Percentiles rank a stretch among this genome's conserved stretches.
phyloP scores from a whole-genome alignment of 2,888 invertebrate species.

The Agriopis aurantiaria region DNA sequence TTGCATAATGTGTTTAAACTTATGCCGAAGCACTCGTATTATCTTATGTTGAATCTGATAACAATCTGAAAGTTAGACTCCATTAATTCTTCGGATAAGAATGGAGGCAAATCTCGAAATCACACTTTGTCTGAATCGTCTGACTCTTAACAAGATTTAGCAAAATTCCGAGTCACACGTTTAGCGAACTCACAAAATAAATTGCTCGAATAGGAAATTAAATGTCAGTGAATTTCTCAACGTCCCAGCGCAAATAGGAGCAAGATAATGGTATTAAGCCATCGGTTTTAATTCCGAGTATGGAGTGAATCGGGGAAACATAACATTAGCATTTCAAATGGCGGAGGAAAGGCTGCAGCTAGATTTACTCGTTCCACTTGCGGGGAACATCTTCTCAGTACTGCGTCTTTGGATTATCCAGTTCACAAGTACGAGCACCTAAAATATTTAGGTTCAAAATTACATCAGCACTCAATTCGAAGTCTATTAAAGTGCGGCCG shows the following conservation, averaged over 20 bases:
- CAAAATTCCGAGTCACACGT: conserved; percentile 44
- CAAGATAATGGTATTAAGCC: conserved; percentile 59
- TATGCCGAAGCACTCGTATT: not conserved
- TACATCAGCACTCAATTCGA: not conserved
- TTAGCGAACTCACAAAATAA: conserved; percentile 40
- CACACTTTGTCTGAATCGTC: conserved; percentile 33
- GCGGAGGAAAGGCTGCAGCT: conserved; percentile 29
- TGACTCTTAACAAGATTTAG: conserved; percentile 39
- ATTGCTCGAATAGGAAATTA: conserved; percentile 48
- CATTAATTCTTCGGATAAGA: conserved; percentile 23
- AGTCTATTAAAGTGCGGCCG: too few relatives aligned
- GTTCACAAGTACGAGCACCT: not conserved
- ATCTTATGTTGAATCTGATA: conserved; percentile 7
- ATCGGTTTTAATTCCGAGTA: conserved; percentile 59
- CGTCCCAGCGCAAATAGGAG: conserved; percentile 45
- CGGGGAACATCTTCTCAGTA: conserved; percentile 3
- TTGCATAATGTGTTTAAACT: not conserved
- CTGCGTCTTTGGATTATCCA: not conserved
- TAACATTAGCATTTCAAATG: conserved; percentile 67
- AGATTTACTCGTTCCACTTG: conserved; percentile 34
- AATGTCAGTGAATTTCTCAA: conserved; percentile 48
- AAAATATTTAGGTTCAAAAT: not conserved
- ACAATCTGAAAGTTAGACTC: conserved; percentile 20
- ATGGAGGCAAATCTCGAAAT: conserved; percentile 32
- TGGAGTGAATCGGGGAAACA: conserved; percentile 58